These are phyloP conservation scores for Cyclophora albipunctata DNA, from an alignment of 2,888 invertebrate genomes.

Conservation along the genomic window DNA sequence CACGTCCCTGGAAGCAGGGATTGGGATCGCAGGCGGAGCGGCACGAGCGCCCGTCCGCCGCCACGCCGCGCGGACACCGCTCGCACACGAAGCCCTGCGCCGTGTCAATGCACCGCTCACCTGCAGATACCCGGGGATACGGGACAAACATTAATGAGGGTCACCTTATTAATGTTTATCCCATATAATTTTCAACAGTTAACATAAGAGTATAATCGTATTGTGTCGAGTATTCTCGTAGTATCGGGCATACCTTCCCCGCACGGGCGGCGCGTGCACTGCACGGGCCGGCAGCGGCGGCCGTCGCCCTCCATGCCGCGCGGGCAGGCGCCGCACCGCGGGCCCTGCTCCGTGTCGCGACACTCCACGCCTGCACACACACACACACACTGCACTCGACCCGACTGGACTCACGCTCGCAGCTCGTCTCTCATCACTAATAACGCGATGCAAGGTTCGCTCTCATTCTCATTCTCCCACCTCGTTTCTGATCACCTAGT, in stretches of 20 bases:
- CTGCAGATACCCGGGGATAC: slow-evolving; percentile 37
- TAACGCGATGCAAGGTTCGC: no score
- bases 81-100: slow-evolving; percentile 84
- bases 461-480: no score
- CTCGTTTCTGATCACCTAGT: no score
- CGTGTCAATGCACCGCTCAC: slow-evolving; percentile 81
- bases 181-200: background rate
- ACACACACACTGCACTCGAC: no score
- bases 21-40: slow-evolving; percentile 81
- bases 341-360: slow-evolving; percentile 84
- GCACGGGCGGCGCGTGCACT: slow-evolving; percentile 79
- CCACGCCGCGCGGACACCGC: slow-evolving; percentile 81
- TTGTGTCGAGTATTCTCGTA: background rate
- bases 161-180: no score
- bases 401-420: no score
- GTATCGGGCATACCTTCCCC: slow-evolving; percentile 53
- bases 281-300: slow-evolving; percentile 76
- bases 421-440: no score
- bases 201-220: background rate
- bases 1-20: slow-evolving; percentile 65
- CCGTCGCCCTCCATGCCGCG: slow-evolving; percentile 82
- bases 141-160: background rate
- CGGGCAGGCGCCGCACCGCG: slow-evolving; percentile 90
- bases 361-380: slow-evolving; percentile 78
- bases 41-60: slow-evolving; percentile 86